These are phyloP conservation scores for Nasua narica DNA, from an alignment of 2,797 vertebrate species.

Conservation along the genomic window DNA sequence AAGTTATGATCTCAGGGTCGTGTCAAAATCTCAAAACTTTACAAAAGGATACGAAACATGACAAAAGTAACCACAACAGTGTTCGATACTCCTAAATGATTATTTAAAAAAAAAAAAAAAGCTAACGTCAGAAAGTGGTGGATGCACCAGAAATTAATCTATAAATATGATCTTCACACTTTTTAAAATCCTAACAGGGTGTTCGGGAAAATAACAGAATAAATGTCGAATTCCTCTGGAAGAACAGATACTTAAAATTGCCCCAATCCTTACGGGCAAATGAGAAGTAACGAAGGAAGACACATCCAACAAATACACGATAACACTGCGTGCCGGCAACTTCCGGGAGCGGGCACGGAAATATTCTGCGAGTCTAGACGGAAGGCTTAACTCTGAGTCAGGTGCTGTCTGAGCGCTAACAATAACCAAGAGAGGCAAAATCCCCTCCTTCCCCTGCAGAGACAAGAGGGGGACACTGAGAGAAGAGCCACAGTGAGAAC, in stretches of 20 bases:
- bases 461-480: neutral
- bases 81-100: neutral
- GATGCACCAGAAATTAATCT: neutral
- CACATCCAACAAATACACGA: neutral
- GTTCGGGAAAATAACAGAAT: neutral
- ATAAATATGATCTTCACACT: neutral
- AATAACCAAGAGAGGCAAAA: neutral
- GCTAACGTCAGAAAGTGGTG: neutral
- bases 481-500: neutral
- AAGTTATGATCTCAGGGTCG: neutral
- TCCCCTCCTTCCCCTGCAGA: accelerated
- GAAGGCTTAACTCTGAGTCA: accelerated
- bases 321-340: neutral
- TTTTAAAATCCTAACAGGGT: neutral
- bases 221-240: neutral
- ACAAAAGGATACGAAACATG: neutral
- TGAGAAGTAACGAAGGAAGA: neutral
- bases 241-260: neutral
- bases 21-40: no score
- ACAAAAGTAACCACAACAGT: accelerated
- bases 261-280: neutral
- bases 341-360: no score
- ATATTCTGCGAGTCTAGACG: accelerated
- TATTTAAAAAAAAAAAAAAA: neutral
- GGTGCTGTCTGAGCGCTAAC: neutral